Evolutionary conservation across 2,797 vertebrate species (phyloP).

Genomic region (Eidolon dupreanum): DNA sequence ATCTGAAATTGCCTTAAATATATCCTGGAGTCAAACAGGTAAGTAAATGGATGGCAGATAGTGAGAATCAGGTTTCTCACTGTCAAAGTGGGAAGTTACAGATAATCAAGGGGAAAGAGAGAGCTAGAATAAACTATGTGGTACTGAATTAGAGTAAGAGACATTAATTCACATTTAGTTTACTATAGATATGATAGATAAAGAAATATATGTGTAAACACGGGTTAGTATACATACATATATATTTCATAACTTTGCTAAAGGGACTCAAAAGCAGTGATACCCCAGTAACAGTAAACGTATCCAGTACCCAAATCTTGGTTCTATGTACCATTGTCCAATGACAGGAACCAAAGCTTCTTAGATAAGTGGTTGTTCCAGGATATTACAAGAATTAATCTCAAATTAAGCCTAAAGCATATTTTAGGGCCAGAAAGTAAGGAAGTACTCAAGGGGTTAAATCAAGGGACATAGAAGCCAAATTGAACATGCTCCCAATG

Average conservation of each 20-base stretch:
- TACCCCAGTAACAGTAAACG: background rate
- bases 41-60: background rate
- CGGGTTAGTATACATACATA: background rate
- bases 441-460: background rate
- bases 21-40: background rate
- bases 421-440: background rate
- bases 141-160: background rate
- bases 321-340: background rate
- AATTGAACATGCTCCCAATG: background rate
- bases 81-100: background rate
- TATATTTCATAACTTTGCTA: background rate
- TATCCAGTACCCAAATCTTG: background rate
- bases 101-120: background rate
- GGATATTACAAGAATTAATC: background rate
- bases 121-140: background rate
- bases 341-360: background rate
- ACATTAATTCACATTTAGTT: background rate
- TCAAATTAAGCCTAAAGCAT: background rate
- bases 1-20: background rate
- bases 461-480: background rate
- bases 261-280: background rate
- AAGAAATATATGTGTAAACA: background rate
- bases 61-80: background rate
- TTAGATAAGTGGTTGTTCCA: background rate
- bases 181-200: background rate